A percentile compares a stretch with the other conserved stretches of the same genome.
phyloP scores from a whole-genome alignment of 1,140 invertebrate genomes.

The Diorhabda elongata region DNA sequence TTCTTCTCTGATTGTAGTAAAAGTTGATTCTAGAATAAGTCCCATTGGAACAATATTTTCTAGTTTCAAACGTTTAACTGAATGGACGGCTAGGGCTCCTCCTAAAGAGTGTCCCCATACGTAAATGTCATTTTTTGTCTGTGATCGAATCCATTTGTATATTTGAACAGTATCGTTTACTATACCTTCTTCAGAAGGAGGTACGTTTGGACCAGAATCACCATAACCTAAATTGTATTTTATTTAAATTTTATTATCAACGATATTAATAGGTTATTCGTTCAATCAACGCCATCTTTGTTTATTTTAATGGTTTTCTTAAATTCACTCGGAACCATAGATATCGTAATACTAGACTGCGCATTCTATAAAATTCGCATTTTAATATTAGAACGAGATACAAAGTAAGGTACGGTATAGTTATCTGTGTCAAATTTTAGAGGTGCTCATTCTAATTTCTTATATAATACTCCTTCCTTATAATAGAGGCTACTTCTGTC shows the following conservation, averaged over 20 bases:
- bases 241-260: not conserved
- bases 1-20: constrained; percentile 81
- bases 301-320: no score
- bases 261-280: no score
- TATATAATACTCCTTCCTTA: no score
- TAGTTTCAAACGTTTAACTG: constrained; percentile 45
- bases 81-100: constrained; percentile 60
- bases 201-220: constrained; percentile 64
- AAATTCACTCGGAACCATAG: no score
- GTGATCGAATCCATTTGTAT: constrained; percentile 67
- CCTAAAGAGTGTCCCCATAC: constrained; percentile 89
- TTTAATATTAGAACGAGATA: no score
- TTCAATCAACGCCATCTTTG: no score
- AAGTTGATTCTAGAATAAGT: constrained; percentile 81
- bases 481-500: no score
- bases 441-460: no score
- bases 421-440: no score
- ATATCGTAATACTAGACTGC: no score
- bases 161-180: constrained; percentile 75
- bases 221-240: constrained; percentile 66
- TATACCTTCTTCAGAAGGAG: constrained; percentile 72
- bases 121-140: constrained; percentile 56
- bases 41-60: constrained; percentile 60
- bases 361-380: no score
- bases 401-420: no score